A percentile compares a stretch with the other conserved stretches of the same genome.
phyloP scores from a whole-genome alignment of 2,797 vertebrate genomes.

The Sebastes minor region DNA sequence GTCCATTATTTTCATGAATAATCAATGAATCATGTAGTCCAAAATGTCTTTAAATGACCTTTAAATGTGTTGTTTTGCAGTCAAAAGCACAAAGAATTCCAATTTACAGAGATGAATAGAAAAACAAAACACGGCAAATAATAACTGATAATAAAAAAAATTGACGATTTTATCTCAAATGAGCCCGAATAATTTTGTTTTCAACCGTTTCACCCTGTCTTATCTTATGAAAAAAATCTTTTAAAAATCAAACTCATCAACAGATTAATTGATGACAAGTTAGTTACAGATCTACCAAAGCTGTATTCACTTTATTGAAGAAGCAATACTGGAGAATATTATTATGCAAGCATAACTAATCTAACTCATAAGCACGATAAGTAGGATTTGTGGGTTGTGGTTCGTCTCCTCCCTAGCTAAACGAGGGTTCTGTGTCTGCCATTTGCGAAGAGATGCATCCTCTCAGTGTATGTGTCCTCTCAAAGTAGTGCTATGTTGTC shows the following conservation, averaged over 20 bases:
- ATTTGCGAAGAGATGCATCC: too few species aligned
- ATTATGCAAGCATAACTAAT: neutral
- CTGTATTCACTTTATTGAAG: neutral
- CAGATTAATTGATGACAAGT: neutral
- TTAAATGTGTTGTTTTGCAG: neutral
- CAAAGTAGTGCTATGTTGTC: too few species aligned
- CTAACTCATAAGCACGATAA: neutral
- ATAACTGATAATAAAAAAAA: neutral
- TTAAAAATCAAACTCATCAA: too few species aligned
- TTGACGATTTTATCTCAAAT: neutral
- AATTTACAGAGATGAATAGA: neutral
- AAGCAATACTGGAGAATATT: neutral
- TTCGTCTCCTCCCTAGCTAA: too few species aligned
- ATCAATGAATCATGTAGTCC: accelerated
- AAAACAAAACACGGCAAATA: neutral
- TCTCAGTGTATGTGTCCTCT: too few species aligned
- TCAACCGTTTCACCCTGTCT: accelerated
- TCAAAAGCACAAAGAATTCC: neutral
- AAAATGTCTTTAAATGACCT: neutral
- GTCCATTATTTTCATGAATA: neutral
- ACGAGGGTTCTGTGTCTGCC: too few species aligned
- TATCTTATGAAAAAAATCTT: too few species aligned
- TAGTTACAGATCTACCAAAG: neutral
- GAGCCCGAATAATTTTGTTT: accelerated
- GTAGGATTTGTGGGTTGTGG: neutral